These are phyloP conservation scores for Chrysolina oricalcia DNA, from an alignment of 2,888 invertebrate species.

Conservation along the genomic window DNA sequence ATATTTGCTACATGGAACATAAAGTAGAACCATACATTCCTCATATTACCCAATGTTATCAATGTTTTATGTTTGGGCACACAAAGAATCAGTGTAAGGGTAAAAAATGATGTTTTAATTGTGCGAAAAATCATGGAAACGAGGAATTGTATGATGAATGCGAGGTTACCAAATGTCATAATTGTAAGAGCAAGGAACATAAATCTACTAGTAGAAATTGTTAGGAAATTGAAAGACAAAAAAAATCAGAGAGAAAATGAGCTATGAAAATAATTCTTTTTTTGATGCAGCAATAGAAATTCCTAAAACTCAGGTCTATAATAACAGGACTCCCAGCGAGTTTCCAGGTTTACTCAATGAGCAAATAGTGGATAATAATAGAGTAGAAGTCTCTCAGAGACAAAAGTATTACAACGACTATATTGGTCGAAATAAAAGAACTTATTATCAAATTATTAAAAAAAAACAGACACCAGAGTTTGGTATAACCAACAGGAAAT, in stretches of 20 bases:
- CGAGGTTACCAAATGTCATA: no score
- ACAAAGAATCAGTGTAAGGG: slow-evolving; percentile 32
- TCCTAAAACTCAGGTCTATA: neutral
- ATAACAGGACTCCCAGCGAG: neutral
- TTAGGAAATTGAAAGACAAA: slow-evolving; percentile 21
- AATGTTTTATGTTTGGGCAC: slow-evolving; percentile 29
- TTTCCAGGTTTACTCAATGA: neutral
- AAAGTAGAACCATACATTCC: slow-evolving; percentile 16
- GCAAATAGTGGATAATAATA: no score
- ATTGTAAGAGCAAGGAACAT: neutral
- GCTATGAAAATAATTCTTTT: slow-evolving; percentile 33
- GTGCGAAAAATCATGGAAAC: neutral
- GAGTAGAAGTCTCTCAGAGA: no score
- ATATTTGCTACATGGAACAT: no score
- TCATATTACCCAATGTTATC: slow-evolving; percentile 27
- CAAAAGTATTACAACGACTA: no score
- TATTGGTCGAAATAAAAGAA: no score
- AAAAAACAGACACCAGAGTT: no score
- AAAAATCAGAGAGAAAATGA: slow-evolving; percentile 24
- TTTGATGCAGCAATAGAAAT: slow-evolving; percentile 13
- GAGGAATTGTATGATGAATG: neutral
- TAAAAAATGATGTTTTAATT: slow-evolving; percentile 3
- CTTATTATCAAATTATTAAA: no score
- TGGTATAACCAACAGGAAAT: no score
- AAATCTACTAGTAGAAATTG: neutral